These are phyloP conservation scores for Embiotoca jacksoni DNA, from an alignment of 2,113 vertebrate genomes.

Conservation along the genomic window DNA sequence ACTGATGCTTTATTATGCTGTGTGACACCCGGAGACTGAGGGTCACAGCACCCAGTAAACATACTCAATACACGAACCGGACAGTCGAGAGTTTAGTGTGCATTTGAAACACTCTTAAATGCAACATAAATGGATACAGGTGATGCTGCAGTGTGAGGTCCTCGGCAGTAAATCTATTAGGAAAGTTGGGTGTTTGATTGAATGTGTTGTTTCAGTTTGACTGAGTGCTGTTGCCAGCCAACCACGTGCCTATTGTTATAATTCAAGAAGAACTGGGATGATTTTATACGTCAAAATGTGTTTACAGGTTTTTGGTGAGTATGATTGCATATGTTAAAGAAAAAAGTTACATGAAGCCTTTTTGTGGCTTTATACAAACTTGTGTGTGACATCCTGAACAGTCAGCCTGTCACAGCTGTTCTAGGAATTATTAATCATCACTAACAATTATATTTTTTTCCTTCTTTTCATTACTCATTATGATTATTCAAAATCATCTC, in stretches of 20 bases:
- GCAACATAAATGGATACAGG: background rate
- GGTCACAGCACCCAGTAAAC: conserved; percentile 16
- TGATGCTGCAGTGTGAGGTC: conserved; percentile 1
- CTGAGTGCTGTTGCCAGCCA: background rate
- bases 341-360: too few species aligned
- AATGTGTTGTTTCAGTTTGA: conserved; percentile 15
- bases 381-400: too few species aligned
- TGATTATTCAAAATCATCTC: too few species aligned
- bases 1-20: conserved; percentile 29
- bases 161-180: background rate
- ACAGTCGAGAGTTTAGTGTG: background rate
- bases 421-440: too few species aligned
- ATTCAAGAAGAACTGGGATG: background rate
- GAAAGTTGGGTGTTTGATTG: conserved; percentile 3
- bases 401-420: too few species aligned
- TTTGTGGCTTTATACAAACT: too few species aligned
- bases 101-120: background rate
- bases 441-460: too few species aligned
- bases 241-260: background rate
- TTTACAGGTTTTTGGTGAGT: background rate
- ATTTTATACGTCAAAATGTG: background rate
- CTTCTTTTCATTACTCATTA: too few species aligned
- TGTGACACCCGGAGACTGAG: background rate
- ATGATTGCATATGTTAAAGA: too few species aligned
- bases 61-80: background rate